These are phyloP conservation scores for Stigmatopora nigra DNA, from an alignment of 2,113 vertebrate genomes.

Conservation along the genomic window DNA sequence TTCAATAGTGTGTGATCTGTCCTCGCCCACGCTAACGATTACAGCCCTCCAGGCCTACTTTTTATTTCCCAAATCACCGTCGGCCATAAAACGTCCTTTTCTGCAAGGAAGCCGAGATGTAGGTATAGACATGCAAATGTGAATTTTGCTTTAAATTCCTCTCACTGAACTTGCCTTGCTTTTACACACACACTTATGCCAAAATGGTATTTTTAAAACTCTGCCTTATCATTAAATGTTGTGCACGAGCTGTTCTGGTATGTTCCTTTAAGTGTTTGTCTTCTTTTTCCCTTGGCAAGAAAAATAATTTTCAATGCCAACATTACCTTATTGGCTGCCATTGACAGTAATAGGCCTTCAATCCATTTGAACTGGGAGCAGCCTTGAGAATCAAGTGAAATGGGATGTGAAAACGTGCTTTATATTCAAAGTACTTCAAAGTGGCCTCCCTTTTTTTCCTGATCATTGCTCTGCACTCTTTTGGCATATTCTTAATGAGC, in stretches of 20 bases:
- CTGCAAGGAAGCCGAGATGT: neutral
- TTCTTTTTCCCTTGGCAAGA: neutral
- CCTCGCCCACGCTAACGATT: neutral
- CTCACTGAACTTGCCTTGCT: neutral
- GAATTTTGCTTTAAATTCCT: neutral
- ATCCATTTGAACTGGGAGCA: no score
- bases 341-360: no score
- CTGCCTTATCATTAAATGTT: neutral
- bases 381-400: no score
- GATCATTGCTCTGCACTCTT: no score
- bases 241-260: neutral
- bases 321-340: no score
- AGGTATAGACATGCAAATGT: neutral
- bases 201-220: neutral
- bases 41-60: neutral
- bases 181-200: neutral
- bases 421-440: no score
- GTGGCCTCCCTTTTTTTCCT: no score
- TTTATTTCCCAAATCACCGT: slow-evolving; percentile 3
- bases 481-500: no score
- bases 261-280: neutral
- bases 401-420: no score
- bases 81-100: neutral
- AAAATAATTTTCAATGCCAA: no score
- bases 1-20: neutral